Conservation (phyloP, 2,113 vertebrate species). For the Hippotragus niger region DNA sequence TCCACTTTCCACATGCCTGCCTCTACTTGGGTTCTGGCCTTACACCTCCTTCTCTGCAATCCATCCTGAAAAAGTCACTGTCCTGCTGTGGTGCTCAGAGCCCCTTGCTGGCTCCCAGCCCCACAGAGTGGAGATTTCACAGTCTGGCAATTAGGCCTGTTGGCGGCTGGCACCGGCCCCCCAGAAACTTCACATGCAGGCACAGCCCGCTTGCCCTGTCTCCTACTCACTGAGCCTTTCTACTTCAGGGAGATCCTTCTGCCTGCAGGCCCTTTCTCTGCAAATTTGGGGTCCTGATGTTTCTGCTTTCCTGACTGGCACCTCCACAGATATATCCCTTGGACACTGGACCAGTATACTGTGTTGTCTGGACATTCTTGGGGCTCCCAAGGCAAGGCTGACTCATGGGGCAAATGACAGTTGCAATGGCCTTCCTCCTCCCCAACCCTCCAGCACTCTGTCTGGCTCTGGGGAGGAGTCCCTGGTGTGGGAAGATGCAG, state of each 20-base stretch:
- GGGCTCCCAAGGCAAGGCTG: background rate
- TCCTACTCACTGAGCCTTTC: background rate
- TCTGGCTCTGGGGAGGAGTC: background rate
- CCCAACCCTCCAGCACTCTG: rapidly evolving
- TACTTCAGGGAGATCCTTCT: background rate
- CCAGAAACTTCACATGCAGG: background rate
- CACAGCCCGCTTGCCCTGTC: background rate
- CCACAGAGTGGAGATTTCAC: background rate
- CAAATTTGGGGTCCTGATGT: background rate
- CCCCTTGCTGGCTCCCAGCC: background rate
- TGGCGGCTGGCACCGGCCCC: background rate
- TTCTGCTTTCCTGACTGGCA: background rate
- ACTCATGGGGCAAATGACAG: background rate
- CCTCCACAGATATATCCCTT: background rate
- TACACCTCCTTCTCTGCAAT: background rate
- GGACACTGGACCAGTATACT: background rate
- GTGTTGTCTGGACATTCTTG: background rate
- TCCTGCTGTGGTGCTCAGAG: background rate
- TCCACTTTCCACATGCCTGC: background rate
- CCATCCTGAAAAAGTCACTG: background rate
- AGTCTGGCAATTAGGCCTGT: background rate
- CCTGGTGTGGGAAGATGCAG: background rate
- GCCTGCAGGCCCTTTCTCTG: background rate
- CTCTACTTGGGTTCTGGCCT: background rate
- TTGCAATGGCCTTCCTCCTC: background rate